phyloP scores from a whole-genome alignment of 2,113 vertebrate species.

The Dolichallabes microphthalmus region DNA sequence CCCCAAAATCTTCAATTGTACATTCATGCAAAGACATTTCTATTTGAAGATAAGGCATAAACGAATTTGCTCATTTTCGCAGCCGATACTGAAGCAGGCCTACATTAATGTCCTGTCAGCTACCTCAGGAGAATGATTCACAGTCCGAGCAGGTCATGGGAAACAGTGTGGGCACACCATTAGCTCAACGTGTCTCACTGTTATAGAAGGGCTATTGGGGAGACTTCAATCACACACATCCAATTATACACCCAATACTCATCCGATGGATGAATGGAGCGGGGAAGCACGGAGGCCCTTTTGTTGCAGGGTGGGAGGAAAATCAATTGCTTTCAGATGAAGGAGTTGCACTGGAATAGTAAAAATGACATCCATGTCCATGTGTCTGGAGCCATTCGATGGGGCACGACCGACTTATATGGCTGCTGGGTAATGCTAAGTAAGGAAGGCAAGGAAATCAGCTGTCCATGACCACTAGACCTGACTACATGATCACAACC shows the following conservation, averaged over 20 bases:
- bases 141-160: conserved; percentile 23
- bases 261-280: conserved; percentile 42
- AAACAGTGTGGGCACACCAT: conserved; percentile 33
- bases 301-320: conserved; percentile 37
- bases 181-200: conserved; percentile 39
- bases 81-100: neutral
- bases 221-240: conserved; percentile 53
- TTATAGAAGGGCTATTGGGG: conserved; percentile 47
- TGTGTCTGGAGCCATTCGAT: conserved; percentile 32
- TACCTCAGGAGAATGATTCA: conserved; percentile 27
- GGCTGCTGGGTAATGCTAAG: conserved; percentile 27
- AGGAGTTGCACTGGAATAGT: conserved; percentile 47
- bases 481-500: neutral
- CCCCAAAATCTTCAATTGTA: neutral
- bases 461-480: conserved; percentile 1
- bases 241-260: conserved; percentile 53
- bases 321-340: conserved; percentile 56
- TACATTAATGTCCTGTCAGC: neutral
- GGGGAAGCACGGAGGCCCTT: conserved; percentile 38
- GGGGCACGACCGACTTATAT: conserved; percentile 36
- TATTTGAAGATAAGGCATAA: conserved; percentile 6
- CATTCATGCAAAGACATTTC: neutral
- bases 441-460: conserved; percentile 13
- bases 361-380: conserved; percentile 54
- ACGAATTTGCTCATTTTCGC: neutral